These are phyloP conservation scores for Paracentrotus lividus DNA, from an alignment of 53 echinoderm and acorn worm genomes.

Conservation along the genomic window DNA sequence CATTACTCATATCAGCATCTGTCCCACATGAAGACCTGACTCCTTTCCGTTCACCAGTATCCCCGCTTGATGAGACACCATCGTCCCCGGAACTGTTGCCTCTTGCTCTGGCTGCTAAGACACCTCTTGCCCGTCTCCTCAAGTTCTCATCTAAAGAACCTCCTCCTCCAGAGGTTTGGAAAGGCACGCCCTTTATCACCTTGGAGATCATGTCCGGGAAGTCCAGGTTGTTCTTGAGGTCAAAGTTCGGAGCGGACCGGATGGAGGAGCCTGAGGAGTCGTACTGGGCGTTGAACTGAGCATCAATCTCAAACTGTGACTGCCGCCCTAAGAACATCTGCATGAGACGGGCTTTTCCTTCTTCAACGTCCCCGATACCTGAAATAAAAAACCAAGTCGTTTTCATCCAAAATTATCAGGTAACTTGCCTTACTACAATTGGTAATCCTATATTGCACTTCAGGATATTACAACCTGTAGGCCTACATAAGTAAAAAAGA, in stretches of 20 bases:
- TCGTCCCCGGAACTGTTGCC: background rate
- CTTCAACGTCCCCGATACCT: constrained; percentile 54
- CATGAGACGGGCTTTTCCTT: constrained; percentile 89
- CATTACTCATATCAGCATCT: background rate
- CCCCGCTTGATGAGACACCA: background rate
- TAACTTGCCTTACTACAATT: background rate
- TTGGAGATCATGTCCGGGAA: constrained; percentile 52
- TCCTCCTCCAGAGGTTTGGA: constrained; percentile 18
- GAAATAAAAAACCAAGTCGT: background rate
- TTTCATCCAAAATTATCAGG: background rate
- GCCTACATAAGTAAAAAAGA: too few relatives aligned
- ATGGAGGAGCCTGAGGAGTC: constrained; percentile 29
- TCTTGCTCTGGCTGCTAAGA: background rate
- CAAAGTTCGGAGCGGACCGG: constrained; percentile 60
- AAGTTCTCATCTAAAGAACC: constrained; percentile 35
- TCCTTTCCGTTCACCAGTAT: constrained; percentile 2
- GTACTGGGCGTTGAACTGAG: constrained; percentile 16
- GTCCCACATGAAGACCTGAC: constrained; percentile 13
- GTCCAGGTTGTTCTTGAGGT: constrained; percentile 40
- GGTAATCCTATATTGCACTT: too few relatives aligned
- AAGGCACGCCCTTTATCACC: constrained; percentile 43
- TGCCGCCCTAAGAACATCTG: constrained; percentile 79
- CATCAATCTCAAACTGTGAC: constrained; percentile 37
- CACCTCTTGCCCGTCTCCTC: background rate
- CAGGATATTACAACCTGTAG: background rate